Conservation (phyloP, 1,140 invertebrate genomes). For the Drosophila gunungcola region DNA sequence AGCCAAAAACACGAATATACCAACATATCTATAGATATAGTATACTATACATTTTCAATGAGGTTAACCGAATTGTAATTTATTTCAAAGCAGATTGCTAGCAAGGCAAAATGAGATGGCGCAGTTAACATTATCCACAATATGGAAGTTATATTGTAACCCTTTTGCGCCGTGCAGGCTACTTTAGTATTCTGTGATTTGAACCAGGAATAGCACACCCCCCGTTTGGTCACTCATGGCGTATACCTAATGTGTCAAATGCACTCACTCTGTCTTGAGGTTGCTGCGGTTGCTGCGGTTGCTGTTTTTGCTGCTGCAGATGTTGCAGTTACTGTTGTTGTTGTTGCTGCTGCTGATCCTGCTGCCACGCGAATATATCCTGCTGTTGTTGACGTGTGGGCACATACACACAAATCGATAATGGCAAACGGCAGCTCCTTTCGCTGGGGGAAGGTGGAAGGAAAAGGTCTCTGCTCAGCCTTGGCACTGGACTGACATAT, state of each 20-base stretch:
- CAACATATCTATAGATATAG: too few species aligned
- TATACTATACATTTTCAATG: too few species aligned
- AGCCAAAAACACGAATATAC: background rate
- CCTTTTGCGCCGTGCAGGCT: background rate
- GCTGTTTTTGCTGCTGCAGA: slow-evolving; percentile 17
- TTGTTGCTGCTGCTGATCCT: slow-evolving; percentile 19
- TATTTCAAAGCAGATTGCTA: too few species aligned
- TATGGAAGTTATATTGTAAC: background rate
- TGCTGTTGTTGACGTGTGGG: slow-evolving; percentile 34
- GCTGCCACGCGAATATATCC: slow-evolving; percentile 10
- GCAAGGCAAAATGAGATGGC: too few species aligned
- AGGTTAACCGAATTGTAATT: too few species aligned
- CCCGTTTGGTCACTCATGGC: slow-evolving; percentile 18
- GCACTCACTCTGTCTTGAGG: slow-evolving; percentile 68
- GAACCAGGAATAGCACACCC: background rate
- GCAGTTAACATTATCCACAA: background rate
- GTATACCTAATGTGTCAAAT: slow-evolving; percentile 59
- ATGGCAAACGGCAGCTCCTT: slow-evolving; percentile 55
- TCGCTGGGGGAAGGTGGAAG: slow-evolving; percentile 9
- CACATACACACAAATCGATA: slow-evolving; percentile 79
- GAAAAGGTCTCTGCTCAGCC: slow-evolving; percentile 32
- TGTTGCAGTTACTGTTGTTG: slow-evolving; percentile 6
- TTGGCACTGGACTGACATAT: slow-evolving; percentile 57
- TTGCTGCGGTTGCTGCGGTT: slow-evolving; percentile 51
- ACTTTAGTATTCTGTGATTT: background rate